These are phyloP conservation scores for Tuta absoluta DNA, from an alignment of 2,888 invertebrate genomes.

Conservation along the genomic window DNA sequence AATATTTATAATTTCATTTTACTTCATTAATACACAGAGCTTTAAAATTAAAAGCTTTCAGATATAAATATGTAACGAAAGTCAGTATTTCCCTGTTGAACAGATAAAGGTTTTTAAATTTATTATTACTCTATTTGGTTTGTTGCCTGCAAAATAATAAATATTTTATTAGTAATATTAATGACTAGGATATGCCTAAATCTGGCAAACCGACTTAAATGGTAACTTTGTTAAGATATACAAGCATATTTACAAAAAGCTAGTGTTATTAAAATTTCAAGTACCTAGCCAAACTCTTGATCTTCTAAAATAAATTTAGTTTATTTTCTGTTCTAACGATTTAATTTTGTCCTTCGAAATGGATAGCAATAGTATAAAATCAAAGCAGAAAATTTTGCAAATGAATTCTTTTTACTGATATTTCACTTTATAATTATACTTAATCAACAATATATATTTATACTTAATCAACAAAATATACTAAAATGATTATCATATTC, in stretches of 20 bases:
- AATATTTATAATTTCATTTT: background rate
- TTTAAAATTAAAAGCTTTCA: background rate
- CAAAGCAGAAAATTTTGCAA: no score
- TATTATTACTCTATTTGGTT: background rate
- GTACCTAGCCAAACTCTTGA: background rate
- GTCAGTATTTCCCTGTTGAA: no score
- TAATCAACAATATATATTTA: no score
- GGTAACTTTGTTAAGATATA: constrained; percentile 4
- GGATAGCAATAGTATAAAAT: no score
- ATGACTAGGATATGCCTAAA: constrained; percentile 29
- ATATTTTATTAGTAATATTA: constrained; percentile 24
- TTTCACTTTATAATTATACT: no score
- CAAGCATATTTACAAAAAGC: background rate
- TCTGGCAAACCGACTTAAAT: background rate
- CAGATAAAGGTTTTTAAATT: background rate
- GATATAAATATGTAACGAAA: background rate
- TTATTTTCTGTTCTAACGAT: no score
- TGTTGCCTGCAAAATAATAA: background rate
- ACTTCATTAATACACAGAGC: background rate
- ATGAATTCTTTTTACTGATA: no score
- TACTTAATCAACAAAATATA: no score
- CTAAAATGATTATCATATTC: no score
- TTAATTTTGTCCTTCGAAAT: no score
- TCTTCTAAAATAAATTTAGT: no score
- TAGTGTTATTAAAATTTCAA: background rate